Conservation (phyloP, 2,797 vertebrate genomes). For the Lagodon rhomboides region DNA sequence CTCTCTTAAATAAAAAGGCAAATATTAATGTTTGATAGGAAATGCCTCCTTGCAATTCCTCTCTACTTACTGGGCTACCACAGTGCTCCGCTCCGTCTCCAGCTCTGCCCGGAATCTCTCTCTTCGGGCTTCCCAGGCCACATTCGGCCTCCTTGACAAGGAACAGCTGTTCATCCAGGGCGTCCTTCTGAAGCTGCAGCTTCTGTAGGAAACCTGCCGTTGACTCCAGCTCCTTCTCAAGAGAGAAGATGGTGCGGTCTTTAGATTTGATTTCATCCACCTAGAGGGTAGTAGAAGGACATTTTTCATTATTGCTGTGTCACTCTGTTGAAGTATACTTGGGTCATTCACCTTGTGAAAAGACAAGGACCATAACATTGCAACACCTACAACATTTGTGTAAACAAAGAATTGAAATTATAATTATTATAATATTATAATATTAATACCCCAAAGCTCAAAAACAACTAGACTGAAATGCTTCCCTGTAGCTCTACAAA, state of each 20-base stretch:
- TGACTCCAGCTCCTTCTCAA: conserved; percentile 97
- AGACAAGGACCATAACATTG: background rate
- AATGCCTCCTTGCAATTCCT: background rate
- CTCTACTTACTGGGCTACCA: conserved; percentile 92
- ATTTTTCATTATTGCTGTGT: background rate
- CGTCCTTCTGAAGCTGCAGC: conserved; percentile 97
- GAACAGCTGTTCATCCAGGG: conserved; percentile 97
- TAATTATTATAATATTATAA: background rate
- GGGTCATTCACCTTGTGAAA: background rate
- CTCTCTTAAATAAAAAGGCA: background rate
- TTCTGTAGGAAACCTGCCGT: conserved; percentile 93
- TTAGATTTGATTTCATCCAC: conserved; percentile 99
- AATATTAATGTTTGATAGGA: conserved; percentile 3
- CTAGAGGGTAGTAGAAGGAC: conserved; percentile 75
- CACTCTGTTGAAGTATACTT: background rate
- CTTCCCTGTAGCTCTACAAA: background rate
- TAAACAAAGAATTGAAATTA: background rate
- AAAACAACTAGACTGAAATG: background rate
- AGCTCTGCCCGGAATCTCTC: conserved; percentile 96
- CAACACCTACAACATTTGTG: background rate
- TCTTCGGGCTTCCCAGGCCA: conserved; percentile 96
- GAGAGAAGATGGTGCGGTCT: conserved; percentile 95
- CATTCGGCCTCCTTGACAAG: conserved; percentile 97
- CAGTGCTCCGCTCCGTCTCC: conserved; percentile 97
- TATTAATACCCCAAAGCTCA: no score